Evolutionary conservation across 2,797 vertebrate genomes (phyloP).

Genomic region (Melanotaenia nigrans): DNA sequence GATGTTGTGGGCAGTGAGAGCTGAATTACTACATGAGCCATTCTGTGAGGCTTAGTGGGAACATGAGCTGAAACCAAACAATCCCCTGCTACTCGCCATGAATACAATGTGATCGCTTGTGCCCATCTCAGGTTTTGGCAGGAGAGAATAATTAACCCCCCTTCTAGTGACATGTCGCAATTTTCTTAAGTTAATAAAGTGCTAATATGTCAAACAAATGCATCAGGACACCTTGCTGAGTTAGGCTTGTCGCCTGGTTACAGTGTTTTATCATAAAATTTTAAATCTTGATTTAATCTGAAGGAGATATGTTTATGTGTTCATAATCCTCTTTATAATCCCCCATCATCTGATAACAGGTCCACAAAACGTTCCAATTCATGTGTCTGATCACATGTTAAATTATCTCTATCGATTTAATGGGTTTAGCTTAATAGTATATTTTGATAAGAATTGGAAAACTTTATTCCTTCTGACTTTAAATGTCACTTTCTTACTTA

Average conservation of each 20-base stretch:
- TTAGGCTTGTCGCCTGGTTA: conserved; percentile 68
- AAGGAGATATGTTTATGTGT: conserved; percentile 29
- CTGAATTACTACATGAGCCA: conserved; percentile 31
- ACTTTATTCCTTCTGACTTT: not conserved
- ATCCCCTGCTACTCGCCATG: conserved; percentile 34
- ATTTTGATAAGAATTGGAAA: not conserved
- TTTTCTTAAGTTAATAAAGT: conserved; percentile 71
- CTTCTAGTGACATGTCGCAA: conserved; percentile 53
- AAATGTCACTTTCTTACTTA: not conserved
- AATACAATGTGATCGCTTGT: conserved; percentile 42
- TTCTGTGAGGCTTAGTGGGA: conserved; percentile 18
- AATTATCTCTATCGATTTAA: conserved; percentile 17
- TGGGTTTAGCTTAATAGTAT: not conserved
- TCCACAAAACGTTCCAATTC: not conserved
- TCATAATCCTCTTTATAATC: conserved; percentile 34
- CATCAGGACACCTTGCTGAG: conserved; percentile 39
- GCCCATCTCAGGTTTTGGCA: conserved; percentile 40
- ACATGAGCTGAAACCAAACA: conserved; percentile 38
- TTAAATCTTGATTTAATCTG: conserved; percentile 45
- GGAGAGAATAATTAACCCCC: conserved; percentile 62
- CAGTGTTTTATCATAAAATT: conserved; percentile 39
- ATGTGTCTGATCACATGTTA: conserved; percentile 16
- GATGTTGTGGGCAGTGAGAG: conserved; percentile 41
- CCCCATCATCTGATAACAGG: conserved; percentile 21
- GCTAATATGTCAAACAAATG: conserved; percentile 62